A percentile compares a stretch with the other conserved stretches of the same genome.
These are phyloP conservation scores for Paratrypauchen microcephalus DNA, from an alignment of 2,797 vertebrate species.

Conservation along the genomic window DNA sequence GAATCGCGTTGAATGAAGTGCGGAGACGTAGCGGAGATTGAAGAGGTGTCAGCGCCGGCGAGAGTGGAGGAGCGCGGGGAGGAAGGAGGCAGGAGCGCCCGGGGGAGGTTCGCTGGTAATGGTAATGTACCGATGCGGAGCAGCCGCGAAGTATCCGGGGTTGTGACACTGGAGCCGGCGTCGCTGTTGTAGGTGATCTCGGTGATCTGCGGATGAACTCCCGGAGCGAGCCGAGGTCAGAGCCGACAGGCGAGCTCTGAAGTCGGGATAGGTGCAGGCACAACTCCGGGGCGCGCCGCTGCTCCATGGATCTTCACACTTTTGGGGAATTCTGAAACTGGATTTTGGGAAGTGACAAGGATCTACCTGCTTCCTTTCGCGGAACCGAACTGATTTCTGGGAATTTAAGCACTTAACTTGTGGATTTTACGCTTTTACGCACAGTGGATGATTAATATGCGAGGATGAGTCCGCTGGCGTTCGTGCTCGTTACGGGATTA, in stretches of 20 bases:
- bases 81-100: constrained; percentile 29
- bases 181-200: background rate
- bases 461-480: constrained; percentile 93
- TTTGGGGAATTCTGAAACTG: constrained; percentile 73
- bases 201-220: constrained; percentile 45
- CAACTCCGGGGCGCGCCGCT: constrained; percentile 66
- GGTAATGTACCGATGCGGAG: constrained; percentile 31
- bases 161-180: background rate
- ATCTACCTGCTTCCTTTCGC: constrained; percentile 36
- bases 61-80: constrained; percentile 40
- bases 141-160: constrained; percentile 6
- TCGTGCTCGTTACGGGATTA: constrained; percentile 92
- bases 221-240: constrained; percentile 36
- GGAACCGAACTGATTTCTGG: too few species aligned
- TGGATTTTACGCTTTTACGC: constrained; percentile 78
- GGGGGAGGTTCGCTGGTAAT: constrained; percentile 15
- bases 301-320: constrained; percentile 72
- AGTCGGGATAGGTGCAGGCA: constrained; percentile 52
- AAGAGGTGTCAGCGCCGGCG: constrained; percentile 56
- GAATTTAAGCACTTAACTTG: constrained; percentile 45
- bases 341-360: constrained; percentile 75
- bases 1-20: constrained; percentile 20
- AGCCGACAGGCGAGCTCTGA: constrained; percentile 45
- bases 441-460: constrained; percentile 90
- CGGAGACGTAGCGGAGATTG: constrained; percentile 55